These are phyloP conservation scores for Mythimna loreyi DNA, from an alignment of 2,888 invertebrate genomes.

Conservation along the genomic window DNA sequence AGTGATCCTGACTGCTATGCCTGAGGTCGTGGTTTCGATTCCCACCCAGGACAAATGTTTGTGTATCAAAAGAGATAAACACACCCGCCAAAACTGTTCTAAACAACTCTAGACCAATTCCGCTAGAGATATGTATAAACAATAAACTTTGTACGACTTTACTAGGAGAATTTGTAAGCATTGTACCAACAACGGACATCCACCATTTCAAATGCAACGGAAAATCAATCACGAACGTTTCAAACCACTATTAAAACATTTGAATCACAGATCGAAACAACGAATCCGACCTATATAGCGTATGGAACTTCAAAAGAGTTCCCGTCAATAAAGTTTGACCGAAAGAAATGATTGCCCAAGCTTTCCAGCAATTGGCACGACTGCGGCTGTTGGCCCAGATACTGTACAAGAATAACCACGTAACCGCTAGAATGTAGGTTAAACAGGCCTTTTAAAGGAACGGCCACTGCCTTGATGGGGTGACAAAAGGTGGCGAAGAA, in stretches of 20 bases:
- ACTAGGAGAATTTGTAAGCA: too few species aligned
- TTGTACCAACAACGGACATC: neutral
- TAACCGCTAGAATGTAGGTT: constrained; percentile 56
- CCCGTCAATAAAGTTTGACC: constrained; percentile 57
- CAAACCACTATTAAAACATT: constrained; percentile 25
- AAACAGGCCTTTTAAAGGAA: constrained; percentile 30
- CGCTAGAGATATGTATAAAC: too few species aligned
- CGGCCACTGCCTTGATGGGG: constrained; percentile 10
- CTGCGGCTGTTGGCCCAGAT: constrained; percentile 51
- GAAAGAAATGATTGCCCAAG: constrained; percentile 61
- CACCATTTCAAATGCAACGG: neutral
- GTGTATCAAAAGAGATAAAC: too few species aligned
- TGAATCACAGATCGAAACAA: constrained; percentile 34
- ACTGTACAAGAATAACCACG: constrained; percentile 57
- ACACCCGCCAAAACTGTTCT: too few species aligned
- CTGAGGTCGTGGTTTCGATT: too few species aligned
- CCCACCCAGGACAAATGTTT: too few species aligned
- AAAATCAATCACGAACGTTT: constrained; percentile 19
- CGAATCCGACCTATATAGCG: constrained; percentile 41
- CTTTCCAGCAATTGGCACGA: constrained; percentile 53
- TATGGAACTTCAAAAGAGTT: constrained; percentile 52
- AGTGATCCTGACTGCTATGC: too few species aligned
- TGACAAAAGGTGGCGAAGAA: constrained; percentile 38
- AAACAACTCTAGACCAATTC: too few species aligned
- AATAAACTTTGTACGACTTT: too few species aligned